Evolutionary conservation across 2,888 invertebrate genomes (phyloP), one percentile per base, ranked within the genome.

Genomic region (Tetragonula carbonaria): DNA sequence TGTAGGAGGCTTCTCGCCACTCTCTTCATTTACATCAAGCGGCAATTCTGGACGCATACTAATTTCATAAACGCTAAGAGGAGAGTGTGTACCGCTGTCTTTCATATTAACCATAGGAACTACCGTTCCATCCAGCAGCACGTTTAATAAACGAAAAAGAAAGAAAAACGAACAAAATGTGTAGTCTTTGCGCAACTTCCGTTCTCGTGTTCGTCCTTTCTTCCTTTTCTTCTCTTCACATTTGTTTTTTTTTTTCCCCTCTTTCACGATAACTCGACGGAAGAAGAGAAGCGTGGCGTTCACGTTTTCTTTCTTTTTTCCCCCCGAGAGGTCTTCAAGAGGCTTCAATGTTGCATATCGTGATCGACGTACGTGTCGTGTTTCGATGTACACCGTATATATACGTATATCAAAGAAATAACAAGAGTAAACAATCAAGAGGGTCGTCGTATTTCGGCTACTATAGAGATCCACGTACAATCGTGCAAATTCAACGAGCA

Each of bases 61-160:
- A 90, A 84, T 88, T 86, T 87, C 87, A 86, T 90, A 86, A 91
- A 88, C 87, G 89, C 90, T 91, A 89, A 87, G 87, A 87, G 87
- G 87, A 88, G 79, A 87, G 28, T 28, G 28, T 28, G 79, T 78
- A 86, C 84, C 87, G 84, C 87, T 88, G 88, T 88, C 88, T 87
- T 87, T 87, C 86, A 84, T 88, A 45, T 45, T 45, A 82, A 68
- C 86, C 63, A 74, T 87, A 88, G 88, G 88, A 88, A 88, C 85
- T 85, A 85, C 83, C 82, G 80, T 87, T 85, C 84, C 85, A 87
- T 85, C 84, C 85, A 87, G 82, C 75, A 75, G 85, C 74, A 77
- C 82, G 57, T 62, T 82, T 78, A 33, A 72, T 66, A 77, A 68
- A 75, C 50, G 38, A 66, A 53, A 62, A 57, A 51, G 66, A 66